These are phyloP conservation scores for Anguilla pacifica DNA, from an alignment of 2,797 vertebrate genomes.

Conservation along the genomic window DNA sequence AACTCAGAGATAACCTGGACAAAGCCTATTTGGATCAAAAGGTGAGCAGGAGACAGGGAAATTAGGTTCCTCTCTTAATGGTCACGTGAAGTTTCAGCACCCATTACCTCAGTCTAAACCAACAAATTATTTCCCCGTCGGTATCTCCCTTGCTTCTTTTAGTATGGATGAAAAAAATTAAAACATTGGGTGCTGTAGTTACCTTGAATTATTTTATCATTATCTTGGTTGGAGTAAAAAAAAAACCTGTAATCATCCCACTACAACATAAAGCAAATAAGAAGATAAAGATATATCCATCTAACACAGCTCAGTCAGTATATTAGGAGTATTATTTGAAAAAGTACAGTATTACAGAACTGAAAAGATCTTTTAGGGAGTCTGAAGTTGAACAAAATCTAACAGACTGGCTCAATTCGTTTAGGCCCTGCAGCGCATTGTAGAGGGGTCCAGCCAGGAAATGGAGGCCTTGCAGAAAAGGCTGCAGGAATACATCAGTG, in stretches of 20 bases:
- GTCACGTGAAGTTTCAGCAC: background rate
- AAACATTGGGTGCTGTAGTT: too few species aligned
- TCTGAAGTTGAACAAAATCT: background rate
- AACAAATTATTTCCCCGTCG: too few species aligned
- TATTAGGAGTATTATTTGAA: background rate
- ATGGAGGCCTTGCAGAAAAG: background rate
- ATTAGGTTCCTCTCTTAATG: background rate
- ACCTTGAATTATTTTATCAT: too few species aligned
- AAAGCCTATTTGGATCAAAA: background rate
- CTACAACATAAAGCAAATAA: too few species aligned
- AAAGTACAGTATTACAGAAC: background rate
- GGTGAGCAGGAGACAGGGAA: background rate
- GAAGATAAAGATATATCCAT: too few species aligned
- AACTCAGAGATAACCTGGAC: conserved; percentile 9
- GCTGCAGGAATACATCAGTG: background rate
- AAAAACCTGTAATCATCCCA: too few species aligned
- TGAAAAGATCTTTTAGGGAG: background rate
- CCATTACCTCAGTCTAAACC: background rate
- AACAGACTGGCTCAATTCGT: background rate
- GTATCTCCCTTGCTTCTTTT: too few species aligned
- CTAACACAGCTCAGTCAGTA: background rate
- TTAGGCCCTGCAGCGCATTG: background rate
- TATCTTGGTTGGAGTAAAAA: too few species aligned
- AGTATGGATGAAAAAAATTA: too few species aligned
- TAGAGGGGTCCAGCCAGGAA: background rate